A percentile compares a stretch with the other conserved stretches of the same genome.
Evolutionary conservation across 2,888 invertebrate species (phyloP).

Genomic region (Trilocha varians): DNA sequence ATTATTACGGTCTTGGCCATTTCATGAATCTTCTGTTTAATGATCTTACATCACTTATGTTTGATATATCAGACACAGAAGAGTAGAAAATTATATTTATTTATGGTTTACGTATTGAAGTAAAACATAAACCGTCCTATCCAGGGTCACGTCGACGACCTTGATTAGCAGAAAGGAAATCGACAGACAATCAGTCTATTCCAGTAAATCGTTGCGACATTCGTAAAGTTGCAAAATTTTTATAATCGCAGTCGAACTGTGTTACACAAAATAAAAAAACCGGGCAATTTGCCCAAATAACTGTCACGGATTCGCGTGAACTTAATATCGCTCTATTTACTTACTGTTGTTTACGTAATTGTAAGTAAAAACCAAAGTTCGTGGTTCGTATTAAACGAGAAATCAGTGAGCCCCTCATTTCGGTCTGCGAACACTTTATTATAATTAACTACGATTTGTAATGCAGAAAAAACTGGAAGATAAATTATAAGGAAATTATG

Average conservation of each 20-base stretch:
- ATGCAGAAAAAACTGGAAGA: neutral
- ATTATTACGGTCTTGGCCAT: too few species aligned
- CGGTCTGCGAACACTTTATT: too few species aligned
- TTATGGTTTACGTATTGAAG: neutral
- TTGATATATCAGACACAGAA: too few species aligned
- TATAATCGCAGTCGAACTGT: constrained; percentile 20
- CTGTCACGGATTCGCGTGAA: neutral
- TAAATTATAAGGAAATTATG: neutral
- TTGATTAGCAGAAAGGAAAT: constrained; percentile 46
- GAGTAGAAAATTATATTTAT: neutral
- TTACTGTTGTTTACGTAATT: neutral
- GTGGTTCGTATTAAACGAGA: neutral
- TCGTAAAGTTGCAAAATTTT: constrained; percentile 32
- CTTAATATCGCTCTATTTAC: neutral
- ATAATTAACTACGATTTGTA: neutral
- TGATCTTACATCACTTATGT: too few species aligned
- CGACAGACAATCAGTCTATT: constrained; percentile 32
- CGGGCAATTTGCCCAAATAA: constrained; percentile 1
- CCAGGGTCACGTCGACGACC: constrained; percentile 32
- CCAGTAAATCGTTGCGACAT: constrained; percentile 36
- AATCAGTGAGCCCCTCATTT: neutral
- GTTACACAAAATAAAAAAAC: constrained; percentile 6
- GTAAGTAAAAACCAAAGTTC: neutral
- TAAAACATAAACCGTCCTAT: constrained; percentile 6
- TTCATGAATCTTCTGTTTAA: too few species aligned